phyloP scores from a whole-genome alignment of 1,140 invertebrate species.

The Stegodyphus dumicola region DNA sequence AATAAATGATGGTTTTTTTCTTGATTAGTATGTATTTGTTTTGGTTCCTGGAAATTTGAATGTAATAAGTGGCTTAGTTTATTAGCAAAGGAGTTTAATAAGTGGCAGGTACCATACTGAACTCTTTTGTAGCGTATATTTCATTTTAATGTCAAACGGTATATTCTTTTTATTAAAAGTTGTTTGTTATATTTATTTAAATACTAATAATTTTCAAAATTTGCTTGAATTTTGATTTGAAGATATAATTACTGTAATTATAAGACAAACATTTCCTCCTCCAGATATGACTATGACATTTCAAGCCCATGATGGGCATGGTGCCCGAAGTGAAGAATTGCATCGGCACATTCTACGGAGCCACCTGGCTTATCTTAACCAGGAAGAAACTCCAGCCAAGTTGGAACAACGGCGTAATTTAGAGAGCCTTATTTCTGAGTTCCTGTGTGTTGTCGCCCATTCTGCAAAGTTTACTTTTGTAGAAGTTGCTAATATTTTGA shows the following conservation, averaged over 20 bases:
- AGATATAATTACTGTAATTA: neutral
- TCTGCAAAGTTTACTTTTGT: slow-evolving; percentile 60
- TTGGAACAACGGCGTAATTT: slow-evolving; percentile 60
- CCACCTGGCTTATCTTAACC: slow-evolving; percentile 63
- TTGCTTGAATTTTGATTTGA: no score
- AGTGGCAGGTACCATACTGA: no score
- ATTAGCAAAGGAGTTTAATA: no score
- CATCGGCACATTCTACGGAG: slow-evolving; percentile 59
- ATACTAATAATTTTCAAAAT: neutral
- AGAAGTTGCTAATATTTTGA: slow-evolving; percentile 49
- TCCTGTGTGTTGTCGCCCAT: slow-evolving; percentile 62
- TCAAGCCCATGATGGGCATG: slow-evolving; percentile 51
- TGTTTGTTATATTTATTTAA: neutral
- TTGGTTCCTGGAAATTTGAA: no score
- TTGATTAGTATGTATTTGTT: no score
- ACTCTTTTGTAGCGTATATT: no score
- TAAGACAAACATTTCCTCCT: neutral
- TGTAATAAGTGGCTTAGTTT: no score
- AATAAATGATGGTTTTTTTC: no score
- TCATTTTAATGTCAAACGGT: no score
- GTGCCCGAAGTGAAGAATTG: slow-evolving; percentile 59
- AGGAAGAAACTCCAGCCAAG: slow-evolving; percentile 63
- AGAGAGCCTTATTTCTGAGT: slow-evolving; percentile 62
- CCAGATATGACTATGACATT: slow-evolving; percentile 49
- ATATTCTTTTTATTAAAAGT: no score